Percentiles rank a stretch among this genome's conserved stretches.
phyloP scores from a whole-genome alignment of 2,797 vertebrate species.

The Galaxias olidus region DNA sequence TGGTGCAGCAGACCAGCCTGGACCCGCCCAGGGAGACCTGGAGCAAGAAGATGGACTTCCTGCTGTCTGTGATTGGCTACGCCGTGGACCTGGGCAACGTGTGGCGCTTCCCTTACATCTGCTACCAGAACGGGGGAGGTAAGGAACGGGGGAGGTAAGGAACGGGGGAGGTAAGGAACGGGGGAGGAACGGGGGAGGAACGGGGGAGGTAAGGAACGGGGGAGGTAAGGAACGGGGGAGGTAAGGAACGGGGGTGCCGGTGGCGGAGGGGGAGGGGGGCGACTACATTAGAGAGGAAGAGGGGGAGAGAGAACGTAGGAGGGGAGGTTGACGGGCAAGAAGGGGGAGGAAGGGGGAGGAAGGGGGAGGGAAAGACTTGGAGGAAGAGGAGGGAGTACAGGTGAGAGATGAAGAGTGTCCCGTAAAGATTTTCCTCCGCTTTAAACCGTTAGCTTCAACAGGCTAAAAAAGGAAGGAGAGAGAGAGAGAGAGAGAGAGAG shows the following conservation, averaged over 20 bases:
- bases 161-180: constrained; percentile 94
- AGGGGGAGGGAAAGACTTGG: neutral
- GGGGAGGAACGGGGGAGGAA: neutral
- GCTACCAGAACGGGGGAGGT: constrained; percentile 99
- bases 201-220: no score
- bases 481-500: no score
- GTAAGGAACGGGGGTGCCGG: no score
- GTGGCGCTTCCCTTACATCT: constrained; percentile 98
- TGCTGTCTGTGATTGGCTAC: constrained; percentile 96
- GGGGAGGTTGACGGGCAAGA: no score
- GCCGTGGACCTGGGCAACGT: constrained; percentile 97
- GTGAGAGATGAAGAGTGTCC: no score
- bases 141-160: constrained; percentile 62
- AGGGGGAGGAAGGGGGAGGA: neutral
- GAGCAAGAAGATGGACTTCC: constrained; percentile 98
- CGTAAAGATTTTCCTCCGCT: no score
- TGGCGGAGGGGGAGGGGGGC: neutral
- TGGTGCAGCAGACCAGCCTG: constrained; percentile 83
- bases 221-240: constrained; percentile 84
- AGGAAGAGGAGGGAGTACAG: constrained; percentile 1
- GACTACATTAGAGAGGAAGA: neutral
- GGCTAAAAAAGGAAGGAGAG: no score
- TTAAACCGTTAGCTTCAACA: no score
- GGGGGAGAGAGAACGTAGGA: no score
- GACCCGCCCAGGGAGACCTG: constrained; percentile 88